A percentile compares a stretch with the other conserved stretches of the same genome.
phyloP scores from a whole-genome alignment of 2,797 vertebrate genomes.

The Chiropotes sagulatus region DNA sequence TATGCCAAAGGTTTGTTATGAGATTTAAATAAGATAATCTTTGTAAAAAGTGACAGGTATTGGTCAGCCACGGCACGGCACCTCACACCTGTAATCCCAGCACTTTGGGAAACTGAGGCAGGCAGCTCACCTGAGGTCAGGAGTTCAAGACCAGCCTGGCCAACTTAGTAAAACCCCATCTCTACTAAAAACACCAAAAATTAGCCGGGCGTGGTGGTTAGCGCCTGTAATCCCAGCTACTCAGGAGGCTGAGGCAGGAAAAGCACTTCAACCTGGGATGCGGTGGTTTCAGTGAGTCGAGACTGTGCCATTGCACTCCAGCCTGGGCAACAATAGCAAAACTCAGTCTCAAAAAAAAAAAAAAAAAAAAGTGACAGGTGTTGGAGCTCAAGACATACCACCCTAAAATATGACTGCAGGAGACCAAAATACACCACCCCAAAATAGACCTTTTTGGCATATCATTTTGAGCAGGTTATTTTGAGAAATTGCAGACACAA shows the following conservation, averaged over 20 bases:
- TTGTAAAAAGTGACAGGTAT: not conserved
- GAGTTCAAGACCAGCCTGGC: not conserved
- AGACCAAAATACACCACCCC: not conserved
- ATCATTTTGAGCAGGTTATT: not conserved
- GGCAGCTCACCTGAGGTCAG: not conserved
- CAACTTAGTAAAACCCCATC: not conserved
- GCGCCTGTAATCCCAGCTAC: not conserved
- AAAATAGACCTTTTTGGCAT: not conserved
- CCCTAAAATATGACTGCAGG: not conserved
- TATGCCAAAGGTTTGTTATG: not conserved
- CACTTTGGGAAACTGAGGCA: not conserved
- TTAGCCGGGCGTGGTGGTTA: not conserved
- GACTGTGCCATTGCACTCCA: not conserved
- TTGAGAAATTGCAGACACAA: slow-evolving; percentile 41
- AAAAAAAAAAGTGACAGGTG: not conserved
- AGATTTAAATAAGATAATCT: not conserved
- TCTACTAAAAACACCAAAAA: not conserved
- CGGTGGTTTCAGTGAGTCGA: not conserved
- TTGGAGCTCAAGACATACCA: not conserved
- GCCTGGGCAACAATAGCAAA: not conserved
- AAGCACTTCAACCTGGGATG: not conserved
- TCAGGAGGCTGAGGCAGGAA: not conserved
- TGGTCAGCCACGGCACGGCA: not conserved
- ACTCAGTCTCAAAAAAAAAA: not conserved
- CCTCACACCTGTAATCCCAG: not conserved